A percentile compares a stretch with the other conserved stretches of the same genome.
These are phyloP conservation scores for Oceanodroma tethys DNA, from an alignment of 2,113 vertebrate species.

Conservation along the genomic window DNA sequence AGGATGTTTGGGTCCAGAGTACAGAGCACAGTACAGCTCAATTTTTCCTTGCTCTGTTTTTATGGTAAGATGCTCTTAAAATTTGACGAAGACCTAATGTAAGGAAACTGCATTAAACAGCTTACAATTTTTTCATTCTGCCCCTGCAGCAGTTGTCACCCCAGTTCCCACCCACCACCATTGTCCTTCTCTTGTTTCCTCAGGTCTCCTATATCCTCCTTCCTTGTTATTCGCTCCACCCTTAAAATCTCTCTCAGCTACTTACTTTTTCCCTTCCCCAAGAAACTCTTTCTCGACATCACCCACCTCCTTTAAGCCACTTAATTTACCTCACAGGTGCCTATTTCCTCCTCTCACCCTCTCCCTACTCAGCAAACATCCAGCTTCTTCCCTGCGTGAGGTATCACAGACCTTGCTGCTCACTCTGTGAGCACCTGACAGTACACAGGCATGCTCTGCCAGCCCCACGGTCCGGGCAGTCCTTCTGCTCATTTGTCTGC, in stretches of 20 bases:
- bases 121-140: not conserved
- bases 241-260: not conserved
- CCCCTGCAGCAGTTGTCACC: not conserved
- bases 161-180: not conserved
- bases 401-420: not conserved
- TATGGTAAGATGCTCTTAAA: not conserved
- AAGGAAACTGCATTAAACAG: not conserved
- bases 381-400: not conserved
- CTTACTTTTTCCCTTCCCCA: not conserved
- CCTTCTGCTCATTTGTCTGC: not conserved
- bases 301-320: not conserved
- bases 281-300: not conserved
- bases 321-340: not conserved
- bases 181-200: not conserved
- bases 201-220: not conserved
- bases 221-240: not conserved
- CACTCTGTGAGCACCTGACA: not conserved
- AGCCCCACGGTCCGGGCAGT: not conserved
- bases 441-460: not conserved
- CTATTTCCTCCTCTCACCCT: not conserved
- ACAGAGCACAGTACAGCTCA: not conserved
- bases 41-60: not conserved
- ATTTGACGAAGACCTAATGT: not conserved
- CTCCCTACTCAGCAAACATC: not conserved
- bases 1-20: not conserved